Base-by-base conservation (phyloP, 1,140 invertebrate genomes). In the Euwallacea similis region DNA sequence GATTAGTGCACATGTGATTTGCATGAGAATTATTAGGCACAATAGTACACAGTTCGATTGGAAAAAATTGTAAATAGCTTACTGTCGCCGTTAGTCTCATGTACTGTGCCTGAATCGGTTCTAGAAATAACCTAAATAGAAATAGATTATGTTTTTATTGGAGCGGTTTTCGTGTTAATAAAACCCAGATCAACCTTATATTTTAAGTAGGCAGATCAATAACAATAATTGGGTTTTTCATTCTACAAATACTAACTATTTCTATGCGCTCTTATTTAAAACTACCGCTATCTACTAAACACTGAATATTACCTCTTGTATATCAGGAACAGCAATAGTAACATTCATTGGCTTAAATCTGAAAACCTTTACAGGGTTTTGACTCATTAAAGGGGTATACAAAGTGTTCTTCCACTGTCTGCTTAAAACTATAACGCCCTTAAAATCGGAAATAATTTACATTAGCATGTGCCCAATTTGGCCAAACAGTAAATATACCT, bases 391-490 rank as follows among this genome's bases (percentile, higher is more conserved):
- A 0, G 96, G 96, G 74, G 96, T 97, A 79, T 98, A 97, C 2
- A 98, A 83, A 4, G 95, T 92, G 81, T 96, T 97, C 82, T 98
- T 98, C 96, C 96, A 98, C 79, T 98, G 95, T 2, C 96, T 87
- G 77, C 94, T 96, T 15, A 98, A 80, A 55, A 95, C 93, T 79
- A 96, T 90, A 15, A 97, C 89, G n/a, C 94, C 94, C 88, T 94
- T 73, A 43, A 83, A 78, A 72, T 58, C 55, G 67, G 71, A 66
- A 2, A 71, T 78, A 72, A 15, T 53, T 61, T 66, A 58, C 2
- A 68, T n/a, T 66, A 66, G 60, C 50, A 10, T 59, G 21, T 10
- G 21, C 4, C 10, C n/a, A 11, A 42, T 43, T 56, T 44, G 66
- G 0, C 41, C 42, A 55, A 61, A 61, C 44, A 21, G 6, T 33